A percentile compares a stretch with the other conserved stretches of the same genome.
phyloP scores from a whole-genome alignment of 2,113 vertebrate genomes.

The Catharus fuscescens region DNA sequence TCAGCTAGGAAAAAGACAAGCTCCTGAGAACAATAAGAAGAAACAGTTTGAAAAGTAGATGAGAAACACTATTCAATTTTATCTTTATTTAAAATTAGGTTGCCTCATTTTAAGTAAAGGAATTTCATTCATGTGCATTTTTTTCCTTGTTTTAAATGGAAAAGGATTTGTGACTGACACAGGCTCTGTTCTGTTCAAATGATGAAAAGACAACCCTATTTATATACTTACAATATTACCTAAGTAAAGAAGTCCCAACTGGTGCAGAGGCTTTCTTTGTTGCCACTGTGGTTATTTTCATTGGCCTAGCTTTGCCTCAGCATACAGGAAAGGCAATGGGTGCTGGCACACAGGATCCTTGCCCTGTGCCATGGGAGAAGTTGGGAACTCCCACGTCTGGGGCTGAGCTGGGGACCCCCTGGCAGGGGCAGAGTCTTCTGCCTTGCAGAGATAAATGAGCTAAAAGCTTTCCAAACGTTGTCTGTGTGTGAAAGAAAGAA shows the following conservation, averaged over 20 bases:
- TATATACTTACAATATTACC: not conserved
- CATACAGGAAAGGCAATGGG: not conserved
- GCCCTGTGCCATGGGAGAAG: not conserved
- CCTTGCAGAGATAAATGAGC: not conserved
- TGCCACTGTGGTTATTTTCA: not conserved
- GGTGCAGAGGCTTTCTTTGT: not conserved
- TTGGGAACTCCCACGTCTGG: not conserved
- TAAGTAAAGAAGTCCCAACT: not conserved
- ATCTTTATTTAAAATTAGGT: not conserved
- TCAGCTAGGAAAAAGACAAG: not conserved
- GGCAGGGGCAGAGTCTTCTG: not conserved
- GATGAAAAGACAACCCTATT: not conserved
- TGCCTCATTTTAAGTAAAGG: not conserved
- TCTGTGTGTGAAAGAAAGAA: not conserved
- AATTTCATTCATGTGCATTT: not conserved
- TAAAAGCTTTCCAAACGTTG: slow-evolving; percentile 12
- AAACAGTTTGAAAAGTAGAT: not conserved
- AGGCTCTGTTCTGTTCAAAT: not conserved
- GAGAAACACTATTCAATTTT: not conserved
- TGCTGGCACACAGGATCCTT: not conserved
- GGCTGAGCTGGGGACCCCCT: not conserved
- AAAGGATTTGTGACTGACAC: not conserved
- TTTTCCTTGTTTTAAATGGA: not conserved
- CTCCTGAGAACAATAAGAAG: not conserved
- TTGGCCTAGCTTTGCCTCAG: not conserved